Percentiles rank a stretch among this genome's conserved stretches.
Conservation (phyloP, 2,113 vertebrate species). For the Sterna hirundo region DNA sequence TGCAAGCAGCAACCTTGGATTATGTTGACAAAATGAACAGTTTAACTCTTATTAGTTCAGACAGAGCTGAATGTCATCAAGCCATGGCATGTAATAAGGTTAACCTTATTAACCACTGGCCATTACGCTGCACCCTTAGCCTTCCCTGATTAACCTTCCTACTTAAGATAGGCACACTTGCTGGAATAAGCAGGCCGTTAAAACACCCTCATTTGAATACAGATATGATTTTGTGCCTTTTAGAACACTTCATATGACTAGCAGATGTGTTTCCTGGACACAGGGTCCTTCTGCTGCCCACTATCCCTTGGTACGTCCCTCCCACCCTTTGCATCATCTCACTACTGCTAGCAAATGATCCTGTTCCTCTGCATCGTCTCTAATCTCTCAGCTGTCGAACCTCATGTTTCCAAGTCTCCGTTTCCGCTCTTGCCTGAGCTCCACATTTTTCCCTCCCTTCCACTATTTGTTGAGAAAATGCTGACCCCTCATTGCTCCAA, state of each 20-base stretch:
- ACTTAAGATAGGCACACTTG: not conserved
- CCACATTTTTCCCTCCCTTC: not conserved
- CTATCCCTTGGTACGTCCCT: not conserved
- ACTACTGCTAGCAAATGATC: not conserved
- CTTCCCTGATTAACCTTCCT: not conserved
- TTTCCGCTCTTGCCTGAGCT: not conserved
- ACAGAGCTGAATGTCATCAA: not conserved
- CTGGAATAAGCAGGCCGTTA: not conserved
- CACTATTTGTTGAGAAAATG: not conserved
- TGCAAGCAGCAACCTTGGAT: not conserved
- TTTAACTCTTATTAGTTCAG: not conserved
- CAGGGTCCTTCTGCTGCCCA: not conserved
- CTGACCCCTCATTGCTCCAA: not conserved
- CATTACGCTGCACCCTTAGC: not conserved
- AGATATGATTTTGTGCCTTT: not conserved
- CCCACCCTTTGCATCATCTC: not conserved
- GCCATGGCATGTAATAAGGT: not conserved
- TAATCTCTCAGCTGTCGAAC: not conserved
- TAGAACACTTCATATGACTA: not conserved
- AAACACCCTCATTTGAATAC: not conserved
- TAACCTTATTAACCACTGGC: not conserved
- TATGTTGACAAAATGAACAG: not conserved
- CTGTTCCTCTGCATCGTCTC: not conserved
- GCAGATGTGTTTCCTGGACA: not conserved
- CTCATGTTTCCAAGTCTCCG: not conserved